These are phyloP conservation scores for Helicoverpa armigera DNA, from an alignment of 1,140 invertebrate species.

Conservation along the genomic window DNA sequence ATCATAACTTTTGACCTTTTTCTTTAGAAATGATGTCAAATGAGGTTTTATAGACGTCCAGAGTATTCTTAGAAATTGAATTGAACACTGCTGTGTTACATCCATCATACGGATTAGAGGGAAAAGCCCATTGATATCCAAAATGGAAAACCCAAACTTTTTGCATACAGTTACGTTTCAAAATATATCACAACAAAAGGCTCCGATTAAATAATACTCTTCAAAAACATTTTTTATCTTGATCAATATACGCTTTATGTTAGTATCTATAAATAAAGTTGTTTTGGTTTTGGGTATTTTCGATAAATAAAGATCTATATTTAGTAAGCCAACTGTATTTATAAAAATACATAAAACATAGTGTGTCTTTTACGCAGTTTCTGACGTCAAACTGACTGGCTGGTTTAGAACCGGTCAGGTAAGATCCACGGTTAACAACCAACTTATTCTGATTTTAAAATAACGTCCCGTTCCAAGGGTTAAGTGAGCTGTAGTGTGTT, in stretches of 20 bases:
- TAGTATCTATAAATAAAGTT: background rate
- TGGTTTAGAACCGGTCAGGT: background rate
- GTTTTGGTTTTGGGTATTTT: background rate
- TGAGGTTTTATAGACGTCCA: no score
- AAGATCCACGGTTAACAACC: background rate
- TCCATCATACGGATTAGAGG: no score
- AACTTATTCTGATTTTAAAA: background rate
- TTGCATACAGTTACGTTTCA: no score
- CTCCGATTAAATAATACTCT: no score
- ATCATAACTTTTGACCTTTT: background rate
- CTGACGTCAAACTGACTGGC: constrained; percentile 4
- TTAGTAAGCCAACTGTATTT: background rate
- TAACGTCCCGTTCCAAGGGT: background rate
- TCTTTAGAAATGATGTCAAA: background rate
- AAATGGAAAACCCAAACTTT: no score
- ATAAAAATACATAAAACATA: background rate
- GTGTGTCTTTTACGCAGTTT: background rate
- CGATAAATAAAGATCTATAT: background rate
- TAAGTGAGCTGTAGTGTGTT: background rate
- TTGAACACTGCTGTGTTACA: no score
- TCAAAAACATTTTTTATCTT: no score
- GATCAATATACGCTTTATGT: background rate
- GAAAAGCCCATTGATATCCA: no score
- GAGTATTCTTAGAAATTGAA: no score
- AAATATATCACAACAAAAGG: no score